Percentiles rank a stretch among this genome's conserved stretches.
Evolutionary conservation across 2,797 vertebrate species (phyloP).

Genomic region (Typhlichthys eigenmanni): DNA sequence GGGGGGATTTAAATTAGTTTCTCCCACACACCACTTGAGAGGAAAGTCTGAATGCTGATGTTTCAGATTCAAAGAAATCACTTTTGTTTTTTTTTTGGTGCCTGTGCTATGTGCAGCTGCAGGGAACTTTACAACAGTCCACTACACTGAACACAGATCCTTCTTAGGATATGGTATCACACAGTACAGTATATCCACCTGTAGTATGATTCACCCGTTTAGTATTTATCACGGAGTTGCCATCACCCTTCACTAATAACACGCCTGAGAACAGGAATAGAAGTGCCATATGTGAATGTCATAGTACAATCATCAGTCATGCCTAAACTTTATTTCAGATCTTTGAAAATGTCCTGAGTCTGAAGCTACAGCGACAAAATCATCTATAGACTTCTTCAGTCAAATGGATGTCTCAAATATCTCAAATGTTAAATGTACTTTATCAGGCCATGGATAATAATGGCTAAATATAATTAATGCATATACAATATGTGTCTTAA

Average conservation of each 20-base stretch:
- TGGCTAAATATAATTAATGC: constrained; percentile 8
- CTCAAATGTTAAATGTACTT: constrained; percentile 30
- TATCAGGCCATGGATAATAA: constrained; percentile 16
- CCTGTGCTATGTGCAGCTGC: constrained; percentile 54
- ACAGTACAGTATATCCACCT: constrained; percentile 1
- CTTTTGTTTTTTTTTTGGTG: constrained; percentile 15
- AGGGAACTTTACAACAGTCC: constrained; percentile 57
- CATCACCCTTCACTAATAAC: constrained; percentile 41
- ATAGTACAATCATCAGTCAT: constrained; percentile 58
- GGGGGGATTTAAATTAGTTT: constrained; percentile 18
- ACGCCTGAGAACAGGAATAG: background rate
- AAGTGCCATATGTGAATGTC: constrained; percentile 22
- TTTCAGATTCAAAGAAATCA: constrained; percentile 52
- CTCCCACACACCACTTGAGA: constrained; percentile 46
- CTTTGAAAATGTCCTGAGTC: constrained; percentile 62
- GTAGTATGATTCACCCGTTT: constrained; percentile 43
- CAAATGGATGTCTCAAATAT: constrained; percentile 28
- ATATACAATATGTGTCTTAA: constrained; percentile 15
- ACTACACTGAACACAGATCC: constrained; percentile 45
- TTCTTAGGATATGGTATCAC: constrained; percentile 15
- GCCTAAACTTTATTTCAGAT: constrained; percentile 75
- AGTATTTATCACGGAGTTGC: constrained; percentile 37
- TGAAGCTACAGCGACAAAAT: constrained; percentile 47
- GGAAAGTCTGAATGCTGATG: constrained; percentile 58
- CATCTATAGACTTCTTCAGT: constrained; percentile 39